Evolutionary conservation across 2,113 vertebrate species (phyloP).

Genomic region (Chionis minor): DNA sequence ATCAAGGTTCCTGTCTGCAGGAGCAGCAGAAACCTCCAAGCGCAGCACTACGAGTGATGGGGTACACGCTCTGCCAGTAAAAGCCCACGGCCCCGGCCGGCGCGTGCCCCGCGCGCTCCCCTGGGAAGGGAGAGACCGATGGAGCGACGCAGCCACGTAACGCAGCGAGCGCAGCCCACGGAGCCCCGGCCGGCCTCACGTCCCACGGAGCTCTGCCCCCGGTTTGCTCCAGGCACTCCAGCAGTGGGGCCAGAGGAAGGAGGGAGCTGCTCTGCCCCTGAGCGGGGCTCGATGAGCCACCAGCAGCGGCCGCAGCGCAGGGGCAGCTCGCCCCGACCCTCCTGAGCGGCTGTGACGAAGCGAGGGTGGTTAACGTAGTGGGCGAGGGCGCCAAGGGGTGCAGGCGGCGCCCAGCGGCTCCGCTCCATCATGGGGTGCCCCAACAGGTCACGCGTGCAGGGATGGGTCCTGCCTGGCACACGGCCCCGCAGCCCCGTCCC

Average conservation of each 20-base stretch:
- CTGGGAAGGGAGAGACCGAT: background rate
- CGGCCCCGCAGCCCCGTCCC: no score
- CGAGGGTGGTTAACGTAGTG: no score
- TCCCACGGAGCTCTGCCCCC: background rate
- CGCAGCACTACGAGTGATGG: background rate
- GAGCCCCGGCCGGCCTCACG: accelerated
- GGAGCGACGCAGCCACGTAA: accelerated
- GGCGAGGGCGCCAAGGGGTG: no score
- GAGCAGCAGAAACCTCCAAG: background rate
- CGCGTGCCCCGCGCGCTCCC: background rate
- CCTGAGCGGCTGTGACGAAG: no score
- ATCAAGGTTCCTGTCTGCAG: background rate
- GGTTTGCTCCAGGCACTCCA: background rate
- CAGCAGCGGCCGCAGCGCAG: background rate
- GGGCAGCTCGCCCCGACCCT: background rate
- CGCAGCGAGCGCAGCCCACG: accelerated
- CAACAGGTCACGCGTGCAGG: no score
- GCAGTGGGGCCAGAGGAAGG: background rate
- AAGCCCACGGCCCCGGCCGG: background rate
- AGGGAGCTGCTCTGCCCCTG: background rate
- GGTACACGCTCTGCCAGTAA: background rate
- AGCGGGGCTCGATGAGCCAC: no score
- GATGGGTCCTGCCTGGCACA: no score
- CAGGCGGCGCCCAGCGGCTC: no score
- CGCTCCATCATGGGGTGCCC: no score